Evolutionary conservation across 2,888 invertebrate genomes (phyloP).

Genomic region (Coleophora flavipennella): DNA sequence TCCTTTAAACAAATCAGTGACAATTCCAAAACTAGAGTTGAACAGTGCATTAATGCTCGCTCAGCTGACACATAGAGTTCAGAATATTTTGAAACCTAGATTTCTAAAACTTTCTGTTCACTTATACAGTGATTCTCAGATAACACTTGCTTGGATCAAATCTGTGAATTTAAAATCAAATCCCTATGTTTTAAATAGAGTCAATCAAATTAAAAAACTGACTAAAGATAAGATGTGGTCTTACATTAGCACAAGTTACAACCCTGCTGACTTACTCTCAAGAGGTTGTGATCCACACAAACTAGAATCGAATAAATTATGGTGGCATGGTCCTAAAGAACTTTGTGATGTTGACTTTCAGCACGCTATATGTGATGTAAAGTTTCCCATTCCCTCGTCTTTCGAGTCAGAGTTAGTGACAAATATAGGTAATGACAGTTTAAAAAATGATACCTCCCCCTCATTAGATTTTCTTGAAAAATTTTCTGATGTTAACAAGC

Average conservation of each 20-base stretch:
- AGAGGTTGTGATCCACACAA: slow-evolving; percentile 4
- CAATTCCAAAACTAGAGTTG: too few relatives aligned
- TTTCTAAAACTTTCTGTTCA: too few relatives aligned
- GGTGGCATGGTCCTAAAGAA: slow-evolving; percentile 2
- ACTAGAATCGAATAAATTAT: not conserved
- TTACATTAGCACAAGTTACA: not conserved
- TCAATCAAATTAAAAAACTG: not conserved
- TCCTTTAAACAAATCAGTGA: too few relatives aligned
- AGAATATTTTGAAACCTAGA: too few relatives aligned
- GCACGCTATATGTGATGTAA: too few relatives aligned
- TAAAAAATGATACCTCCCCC: too few relatives aligned
- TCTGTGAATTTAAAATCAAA: too few relatives aligned
- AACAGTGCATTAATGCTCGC: too few relatives aligned
- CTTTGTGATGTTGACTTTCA: not conserved
- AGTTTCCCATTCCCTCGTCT: slow-evolving; percentile 3
- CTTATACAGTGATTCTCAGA: slow-evolving; percentile 3
- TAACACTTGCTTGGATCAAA: not conserved
- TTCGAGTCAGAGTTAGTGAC: slow-evolving; percentile 1
- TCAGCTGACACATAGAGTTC: too few relatives aligned
- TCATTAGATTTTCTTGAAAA: slow-evolving; percentile 1
- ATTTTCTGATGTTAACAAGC: too few relatives aligned
- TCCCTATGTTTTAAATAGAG: slow-evolving; percentile 1
- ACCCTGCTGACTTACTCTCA: slow-evolving; percentile 2
- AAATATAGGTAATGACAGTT: not conserved
- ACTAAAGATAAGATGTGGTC: not conserved